Conservation (phyloP, 2,113 vertebrate species). For the Natator depressus region DNA sequence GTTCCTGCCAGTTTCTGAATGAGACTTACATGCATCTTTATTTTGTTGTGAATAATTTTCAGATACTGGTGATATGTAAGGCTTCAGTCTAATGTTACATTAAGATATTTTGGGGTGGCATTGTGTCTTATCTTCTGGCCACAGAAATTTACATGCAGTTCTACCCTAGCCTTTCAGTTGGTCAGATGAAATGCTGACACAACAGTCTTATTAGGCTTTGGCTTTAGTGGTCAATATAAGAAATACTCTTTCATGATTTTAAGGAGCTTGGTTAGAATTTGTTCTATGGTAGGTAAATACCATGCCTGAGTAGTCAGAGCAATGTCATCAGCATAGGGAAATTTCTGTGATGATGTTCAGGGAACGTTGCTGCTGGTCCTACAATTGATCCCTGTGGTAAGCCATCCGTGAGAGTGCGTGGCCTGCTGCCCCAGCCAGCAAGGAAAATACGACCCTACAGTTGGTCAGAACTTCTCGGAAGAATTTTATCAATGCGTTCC, state of each 20-base stretch:
- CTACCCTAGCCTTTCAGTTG: background rate
- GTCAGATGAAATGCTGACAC: background rate
- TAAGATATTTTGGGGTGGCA: background rate
- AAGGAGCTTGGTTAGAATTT: too few relatives aligned
- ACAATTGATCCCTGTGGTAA: background rate
- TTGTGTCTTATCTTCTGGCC: background rate
- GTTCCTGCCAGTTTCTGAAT: background rate
- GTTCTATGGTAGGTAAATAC: too few relatives aligned
- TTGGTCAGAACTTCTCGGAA: background rate
- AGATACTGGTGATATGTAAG: background rate
- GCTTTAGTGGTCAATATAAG: background rate
- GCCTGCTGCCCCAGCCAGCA: background rate
- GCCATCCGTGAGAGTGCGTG: background rate
- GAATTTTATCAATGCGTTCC: background rate
- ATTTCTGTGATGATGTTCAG: background rate
- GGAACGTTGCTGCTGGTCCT: background rate
- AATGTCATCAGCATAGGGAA: background rate
- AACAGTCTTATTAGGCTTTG: background rate
- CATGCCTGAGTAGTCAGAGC: background rate
- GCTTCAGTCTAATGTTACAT: background rate
- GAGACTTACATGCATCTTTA: background rate
- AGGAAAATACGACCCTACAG: background rate
- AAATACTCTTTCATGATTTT: background rate
- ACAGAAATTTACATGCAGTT: background rate
- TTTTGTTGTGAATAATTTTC: too few relatives aligned